Base-by-base conservation (phyloP, 2,113 vertebrate genomes). In the Ariopsis seemanni region DNA sequence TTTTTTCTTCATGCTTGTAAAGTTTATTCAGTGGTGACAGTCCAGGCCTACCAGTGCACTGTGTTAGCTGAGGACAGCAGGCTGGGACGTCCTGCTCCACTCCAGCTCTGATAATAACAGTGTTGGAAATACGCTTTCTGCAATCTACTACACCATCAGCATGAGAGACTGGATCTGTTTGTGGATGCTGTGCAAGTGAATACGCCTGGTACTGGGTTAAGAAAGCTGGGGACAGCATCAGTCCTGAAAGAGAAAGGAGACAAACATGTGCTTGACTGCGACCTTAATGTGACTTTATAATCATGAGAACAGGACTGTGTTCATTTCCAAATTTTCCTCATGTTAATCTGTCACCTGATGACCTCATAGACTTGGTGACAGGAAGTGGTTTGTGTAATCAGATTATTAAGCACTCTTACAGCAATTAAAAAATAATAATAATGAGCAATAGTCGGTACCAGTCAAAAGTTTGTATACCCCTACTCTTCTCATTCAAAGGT, bases 161-260 rank as follows among this genome's bases (percentile, higher is more conserved):
- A 15, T 48, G 20, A 27, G 81, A 42, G 72, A 42, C 10, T 42
- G 27, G 34, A 84, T 58, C 81, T 20, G 62, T 30, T 63, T 84
- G 72, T 5, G 65, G 53, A 86, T 25, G 22, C 53, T 82, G 57
- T 15, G 17, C 18, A n/a, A 77, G 67, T 74, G 88, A 69, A 78
- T 85, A 30, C 5, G 74, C 65, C 58, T 84, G 55, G 63, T 48
- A 85, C 50, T 83, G 88, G 1, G 42, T 63, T 42, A 86, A 58
- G 55, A 87, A 80, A 20, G 77, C 50, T 1, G 86, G 87, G 42
- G 90, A 60, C 57, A 88, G 25, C 72, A 86, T 72, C 80, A 89
- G 65, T 9, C 88, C 92, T 93, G 75, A 12, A n/a, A 83, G 7
- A 53, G 42, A 86, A 14, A 87, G 7, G 50, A 85, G 7, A 67